Percentiles rank a stretch among this genome's conserved stretches.
These are phyloP conservation scores for Pipa parva DNA, from an alignment of 2,113 vertebrate species.

Conservation along the genomic window DNA sequence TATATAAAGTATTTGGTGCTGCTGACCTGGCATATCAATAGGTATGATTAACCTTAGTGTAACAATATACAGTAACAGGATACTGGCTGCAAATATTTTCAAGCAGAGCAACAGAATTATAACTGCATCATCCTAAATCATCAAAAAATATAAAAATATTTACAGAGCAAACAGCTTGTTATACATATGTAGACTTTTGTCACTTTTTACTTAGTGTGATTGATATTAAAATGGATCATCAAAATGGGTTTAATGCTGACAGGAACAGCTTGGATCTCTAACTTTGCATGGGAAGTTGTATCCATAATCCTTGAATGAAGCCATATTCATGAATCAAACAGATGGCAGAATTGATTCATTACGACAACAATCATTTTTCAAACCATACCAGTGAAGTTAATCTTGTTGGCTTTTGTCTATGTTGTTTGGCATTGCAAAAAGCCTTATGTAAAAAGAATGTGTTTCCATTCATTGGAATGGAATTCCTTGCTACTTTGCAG, in stretches of 20 bases:
- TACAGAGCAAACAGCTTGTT: constrained; percentile 71
- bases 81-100: background rate
- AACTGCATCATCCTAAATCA: constrained; percentile 58
- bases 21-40: too few relatives aligned
- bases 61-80: background rate
- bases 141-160: constrained; percentile 71
- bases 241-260: constrained; percentile 65
- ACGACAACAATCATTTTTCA: constrained; percentile 56
- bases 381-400: constrained; percentile 55
- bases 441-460: constrained; percentile 3
- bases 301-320: constrained; percentile 55
- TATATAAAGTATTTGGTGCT: too few relatives aligned
- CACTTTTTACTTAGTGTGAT: constrained; percentile 71
- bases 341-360: constrained; percentile 65
- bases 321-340: constrained; percentile 62
- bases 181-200: constrained; percentile 77
- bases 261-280: constrained; percentile 70
- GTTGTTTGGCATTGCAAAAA: constrained; percentile 39
- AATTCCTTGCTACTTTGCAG: too few relatives aligned
- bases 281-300: constrained; percentile 57
- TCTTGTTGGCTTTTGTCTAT: constrained; percentile 56
- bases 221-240: constrained; percentile 70
- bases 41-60: too few relatives aligned
- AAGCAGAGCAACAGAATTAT: background rate
- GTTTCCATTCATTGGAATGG: too few relatives aligned